Base-by-base conservation (phyloP, 2,797 vertebrate genomes). In the Chelonia mydas region DNA sequence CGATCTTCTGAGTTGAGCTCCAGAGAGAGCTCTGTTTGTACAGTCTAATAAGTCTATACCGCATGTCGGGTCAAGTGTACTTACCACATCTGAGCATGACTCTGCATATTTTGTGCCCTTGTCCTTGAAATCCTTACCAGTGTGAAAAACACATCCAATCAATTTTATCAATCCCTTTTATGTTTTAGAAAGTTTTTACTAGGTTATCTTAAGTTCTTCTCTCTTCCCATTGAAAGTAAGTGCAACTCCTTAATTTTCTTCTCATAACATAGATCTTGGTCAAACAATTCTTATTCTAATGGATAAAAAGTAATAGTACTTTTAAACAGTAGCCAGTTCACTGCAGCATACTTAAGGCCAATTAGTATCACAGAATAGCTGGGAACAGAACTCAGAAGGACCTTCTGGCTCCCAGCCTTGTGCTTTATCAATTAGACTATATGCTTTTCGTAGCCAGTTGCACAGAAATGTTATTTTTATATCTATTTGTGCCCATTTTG, bases 171-270 rank as follows among this genome's bases (percentile, higher is more conserved):
- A 31, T 81, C 78, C 55, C 72, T 81, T 79, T 78, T 68, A 86
- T 86, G 82, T 74, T 25, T 81, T 16, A 77, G 2, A 23, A 86
- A 72, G 1, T 61, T 92, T 65, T 72, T 88, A 5, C 3, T 65
- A 7, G 1, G 7, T 89, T 96, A 92, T 65, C 16, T 81, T 85
- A 37, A 79, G 54, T 25, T 93, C 16, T 61, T 13, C 28, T 54
- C 27, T 83, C n/a, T 77, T 93, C 10, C 11, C 5, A 6, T 47
- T 50, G 5, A 50, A 25, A 37, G 2, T 13, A 61, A 37, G n/a
- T 2, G 65, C 0, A 1, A 5, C 1, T 0, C 83, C 92, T 89
- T 57, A 87, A 61, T 87, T 83, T 87, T 81, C 10, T 77, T 82
- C 21, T 72, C 88, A 5, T 51, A 88, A 72, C n/a, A 83, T 81